These are phyloP conservation scores for Eulithis prunata DNA, from an alignment of 2,888 invertebrate genomes.

Conservation along the genomic window DNA sequence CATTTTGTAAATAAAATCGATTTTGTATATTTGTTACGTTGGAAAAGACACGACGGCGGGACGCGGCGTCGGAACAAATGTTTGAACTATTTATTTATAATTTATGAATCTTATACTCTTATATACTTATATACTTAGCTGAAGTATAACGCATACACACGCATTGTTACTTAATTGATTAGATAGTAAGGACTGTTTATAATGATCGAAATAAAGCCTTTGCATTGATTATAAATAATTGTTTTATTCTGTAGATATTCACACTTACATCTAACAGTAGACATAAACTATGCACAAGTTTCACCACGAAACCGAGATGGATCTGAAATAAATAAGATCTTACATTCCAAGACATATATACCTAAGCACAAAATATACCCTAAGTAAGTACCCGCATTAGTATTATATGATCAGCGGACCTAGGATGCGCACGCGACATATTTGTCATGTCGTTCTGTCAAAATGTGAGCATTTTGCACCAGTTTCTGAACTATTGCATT, in stretches of 20 bases:
- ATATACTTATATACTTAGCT: conserved; percentile 50
- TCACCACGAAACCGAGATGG: not conserved
- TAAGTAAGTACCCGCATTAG: too few relatives aligned
- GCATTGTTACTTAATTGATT: conserved; percentile 81
- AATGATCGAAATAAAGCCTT: conserved; percentile 78
- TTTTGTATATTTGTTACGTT: conserved; percentile 77
- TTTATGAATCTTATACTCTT: conserved; percentile 52
- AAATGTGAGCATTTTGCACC: too few relatives aligned
- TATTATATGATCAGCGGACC: too few relatives aligned
- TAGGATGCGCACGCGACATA: too few relatives aligned
- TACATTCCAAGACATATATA: too few relatives aligned
- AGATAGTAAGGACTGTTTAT: conserved; percentile 78
- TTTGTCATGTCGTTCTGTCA: too few relatives aligned
- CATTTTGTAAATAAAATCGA: conserved; percentile 51
- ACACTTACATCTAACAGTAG: conserved; percentile 32
- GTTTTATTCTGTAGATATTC: conserved; percentile 55
- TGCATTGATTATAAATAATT: conserved; percentile 70
- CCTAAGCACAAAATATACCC: too few relatives aligned
- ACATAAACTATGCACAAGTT: not conserved
- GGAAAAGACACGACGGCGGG: conserved; percentile 43
- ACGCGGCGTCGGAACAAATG: conserved; percentile 42
- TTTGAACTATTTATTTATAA: conserved; percentile 55
- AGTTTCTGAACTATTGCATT: too few relatives aligned
- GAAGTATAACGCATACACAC: conserved; percentile 65
- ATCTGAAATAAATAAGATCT: conserved; percentile 10